Percentiles rank a stretch among this genome's conserved stretches.
These are phyloP conservation scores for Thaumetopoea pityocampa DNA, from an alignment of 1,140 invertebrate genomes.

Conservation along the genomic window DNA sequence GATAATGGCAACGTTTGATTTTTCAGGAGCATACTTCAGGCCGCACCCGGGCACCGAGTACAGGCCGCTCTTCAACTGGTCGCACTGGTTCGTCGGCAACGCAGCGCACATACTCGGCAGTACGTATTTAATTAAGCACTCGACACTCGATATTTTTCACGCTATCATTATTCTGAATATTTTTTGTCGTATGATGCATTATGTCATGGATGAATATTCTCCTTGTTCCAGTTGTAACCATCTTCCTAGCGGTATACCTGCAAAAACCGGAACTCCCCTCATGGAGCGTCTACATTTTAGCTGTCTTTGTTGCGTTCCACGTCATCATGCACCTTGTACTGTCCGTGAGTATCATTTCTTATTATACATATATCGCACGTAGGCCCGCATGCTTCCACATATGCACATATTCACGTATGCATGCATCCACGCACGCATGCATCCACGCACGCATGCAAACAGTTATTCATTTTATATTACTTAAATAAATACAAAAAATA, in stretches of 20 bases:
- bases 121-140: slow-evolving; percentile 78
- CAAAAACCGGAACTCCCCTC: slow-evolving; percentile 89
- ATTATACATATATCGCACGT: no score
- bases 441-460: no score
- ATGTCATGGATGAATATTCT: slow-evolving; percentile 2
- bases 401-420: no score
- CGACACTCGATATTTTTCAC: no score
- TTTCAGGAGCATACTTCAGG: slow-evolving; percentile 86
- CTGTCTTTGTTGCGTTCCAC: slow-evolving; percentile 92
- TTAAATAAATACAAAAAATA: no score
- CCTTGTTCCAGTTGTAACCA: slow-evolving; percentile 87
- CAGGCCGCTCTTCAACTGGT: slow-evolving; percentile 94
- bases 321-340: slow-evolving; percentile 92
- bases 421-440: no score
- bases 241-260: slow-evolving; percentile 93
- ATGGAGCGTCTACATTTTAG: slow-evolving; percentile 91
- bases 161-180: no score
- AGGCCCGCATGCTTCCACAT: no score
- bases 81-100: slow-evolving; percentile 95
- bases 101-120: slow-evolving; percentile 93
- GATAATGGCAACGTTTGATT: slow-evolving; percentile 1
- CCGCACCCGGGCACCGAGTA: slow-evolving; percentile 89
- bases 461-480: no score
- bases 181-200: neutral
- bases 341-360: slow-evolving; percentile 81